A percentile compares a stretch with the other conserved stretches of the same genome.
These are phyloP conservation scores for Heterodera schachtii DNA, from an alignment of 1,140 invertebrate species.

Conservation along the genomic window DNA sequence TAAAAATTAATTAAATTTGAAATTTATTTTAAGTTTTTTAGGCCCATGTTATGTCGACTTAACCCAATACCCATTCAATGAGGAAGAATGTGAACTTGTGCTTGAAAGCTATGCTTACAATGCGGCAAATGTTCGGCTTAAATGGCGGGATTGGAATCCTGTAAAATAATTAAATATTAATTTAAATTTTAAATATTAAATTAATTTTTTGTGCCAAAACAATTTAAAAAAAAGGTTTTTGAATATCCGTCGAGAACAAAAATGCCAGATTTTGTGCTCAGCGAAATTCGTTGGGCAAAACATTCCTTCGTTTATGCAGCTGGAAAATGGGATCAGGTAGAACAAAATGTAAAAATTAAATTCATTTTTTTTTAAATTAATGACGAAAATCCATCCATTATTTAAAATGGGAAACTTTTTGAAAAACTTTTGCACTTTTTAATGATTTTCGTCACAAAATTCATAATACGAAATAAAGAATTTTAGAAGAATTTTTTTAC, in stretches of 20 bases:
- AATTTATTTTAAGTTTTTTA: constrained; percentile 26
- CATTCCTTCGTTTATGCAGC: constrained; percentile 63
- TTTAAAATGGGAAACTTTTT: too few species aligned
- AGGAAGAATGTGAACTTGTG: constrained; percentile 52
- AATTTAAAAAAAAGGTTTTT: constrained; percentile 45
- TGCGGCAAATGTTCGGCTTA: constrained; percentile 59
- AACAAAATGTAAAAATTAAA: too few species aligned
- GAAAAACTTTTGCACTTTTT: too few species aligned
- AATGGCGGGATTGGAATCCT: constrained; percentile 64
- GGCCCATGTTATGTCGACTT: constrained; percentile 43
- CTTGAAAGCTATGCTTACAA: constrained; percentile 64
- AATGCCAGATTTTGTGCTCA: constrained; percentile 62
- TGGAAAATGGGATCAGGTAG: constrained; percentile 47
- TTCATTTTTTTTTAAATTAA: too few species aligned
- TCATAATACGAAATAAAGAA: too few species aligned
- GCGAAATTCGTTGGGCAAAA: constrained; percentile 61
- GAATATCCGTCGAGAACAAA: constrained; percentile 60
- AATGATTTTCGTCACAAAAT: too few species aligned
- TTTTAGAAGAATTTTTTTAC: too few species aligned
- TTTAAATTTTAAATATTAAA: too few species aligned
- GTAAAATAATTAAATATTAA: constrained; percentile 35
- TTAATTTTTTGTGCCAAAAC: not conserved
- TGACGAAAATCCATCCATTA: too few species aligned
- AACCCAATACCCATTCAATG: constrained; percentile 53
- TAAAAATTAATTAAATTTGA: not conserved